These are phyloP conservation scores for Brevimyrus niger DNA, from an alignment of 2,113 vertebrate genomes.

Conservation along the genomic window DNA sequence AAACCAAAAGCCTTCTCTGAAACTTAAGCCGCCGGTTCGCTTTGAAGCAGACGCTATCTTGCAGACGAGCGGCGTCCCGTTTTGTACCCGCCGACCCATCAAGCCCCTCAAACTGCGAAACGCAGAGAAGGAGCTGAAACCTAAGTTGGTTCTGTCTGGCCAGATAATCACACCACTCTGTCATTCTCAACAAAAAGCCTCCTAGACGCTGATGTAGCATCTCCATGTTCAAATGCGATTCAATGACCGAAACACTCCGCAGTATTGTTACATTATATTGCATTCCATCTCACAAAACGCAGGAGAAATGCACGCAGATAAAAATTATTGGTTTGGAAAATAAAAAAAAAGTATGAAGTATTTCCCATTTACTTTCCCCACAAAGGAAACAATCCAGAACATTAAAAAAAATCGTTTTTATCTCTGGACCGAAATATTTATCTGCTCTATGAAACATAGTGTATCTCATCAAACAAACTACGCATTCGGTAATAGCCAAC, in stretches of 20 bases:
- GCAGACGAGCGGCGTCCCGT: background rate
- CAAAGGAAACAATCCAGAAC: background rate
- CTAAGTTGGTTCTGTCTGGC: background rate
- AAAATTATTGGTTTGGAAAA: background rate
- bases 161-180: background rate
- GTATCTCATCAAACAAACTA: background rate
- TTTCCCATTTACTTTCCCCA: background rate
- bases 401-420: background rate
- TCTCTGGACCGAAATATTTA: background rate
- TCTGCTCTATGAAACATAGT: background rate
- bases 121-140: constrained; percentile 3
- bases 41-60: background rate
- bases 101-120: background rate
- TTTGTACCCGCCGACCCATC: background rate
- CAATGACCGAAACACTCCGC: background rate
- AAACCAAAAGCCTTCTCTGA: background rate
- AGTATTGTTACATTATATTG: background rate
- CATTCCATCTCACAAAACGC: background rate
- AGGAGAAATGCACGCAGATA: background rate
- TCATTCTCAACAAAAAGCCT: background rate
- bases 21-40: background rate
- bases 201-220: background rate
- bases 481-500: background rate
- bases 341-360: background rate
- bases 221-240: background rate